Base-by-base conservation (phyloP, 2,797 vertebrate genomes). In the Oryzias sinensis region DNA sequence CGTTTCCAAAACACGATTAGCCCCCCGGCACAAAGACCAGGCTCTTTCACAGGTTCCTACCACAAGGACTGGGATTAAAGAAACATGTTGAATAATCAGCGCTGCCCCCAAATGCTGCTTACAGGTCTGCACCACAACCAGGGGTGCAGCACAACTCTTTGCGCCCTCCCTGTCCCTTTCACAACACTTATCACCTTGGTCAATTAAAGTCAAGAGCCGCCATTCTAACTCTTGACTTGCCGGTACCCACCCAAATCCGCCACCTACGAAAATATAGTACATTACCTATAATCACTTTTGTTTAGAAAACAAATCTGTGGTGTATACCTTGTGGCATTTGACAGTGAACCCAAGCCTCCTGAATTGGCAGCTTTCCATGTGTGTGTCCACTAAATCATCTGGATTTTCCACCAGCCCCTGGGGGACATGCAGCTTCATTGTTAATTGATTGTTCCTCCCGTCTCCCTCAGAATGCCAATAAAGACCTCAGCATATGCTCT, bases 1-100 rank as follows among this genome's bases (percentile, higher is more conserved):
- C 93, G 92, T 93, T 95, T 92, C 93, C 93, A 94, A 94, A 95
- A 96, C 93, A 96, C 93, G 92, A 95, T 97, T 95, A 96, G 94
- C 91, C 93, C 89, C 94, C 91, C 91, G 89, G 92, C 90, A 94
- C 91, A 95, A 94, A 94, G 88, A 90, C 87, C 80, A 77, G 86
- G 74, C 87, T 90, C 87, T 89, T 90, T 91, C 86, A 90, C 90
- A 91, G 87, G 92, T 93, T 90, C 93, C 88, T 87, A 88, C 91
- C 87, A 91, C 92, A 93, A 89, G 93, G 92, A 92, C 88, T 88
- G 72, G 89, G 91, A 91, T 91, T 86, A 85, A 77, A 88, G 83
- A 77, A 86, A 62, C 76, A 82, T 87, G 79, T 88, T 90, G 90
- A 90, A 90, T 90, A 91, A 90, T 92, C 88, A 91, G 79, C 82